Evolutionary conservation across 2,888 invertebrate genomes (phyloP), one percentile per base, ranked within the genome.

Genomic region (Pollenia griseotomentosa): DNA sequence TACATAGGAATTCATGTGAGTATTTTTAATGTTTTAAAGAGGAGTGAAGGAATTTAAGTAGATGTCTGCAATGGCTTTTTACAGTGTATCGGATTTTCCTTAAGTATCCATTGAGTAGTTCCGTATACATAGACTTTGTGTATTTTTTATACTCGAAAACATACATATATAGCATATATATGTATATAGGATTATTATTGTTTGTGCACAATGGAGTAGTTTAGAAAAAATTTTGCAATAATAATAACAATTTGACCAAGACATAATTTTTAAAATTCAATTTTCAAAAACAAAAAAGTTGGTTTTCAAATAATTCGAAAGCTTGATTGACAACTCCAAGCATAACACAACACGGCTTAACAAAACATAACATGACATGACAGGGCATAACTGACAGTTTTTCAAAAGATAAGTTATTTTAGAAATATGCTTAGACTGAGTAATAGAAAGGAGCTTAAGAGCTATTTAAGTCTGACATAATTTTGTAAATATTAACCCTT

Each of bases 21-120:
- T 1, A 33, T 33, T 65, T 40, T n/a, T 40, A 40, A 65, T 42
- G 10, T 19, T 53, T 51, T 11, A 44, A 46, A 57, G 19, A 40
- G 12, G 44, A 77, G 12, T 33, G 16, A 55, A 63, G 46, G 44
- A 23, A 65, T 48, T 44, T 42, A 65, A 73, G 40, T 57, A 40
- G 5, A 57, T 75, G 82, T 59, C 82, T 82, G 68, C 42, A 51
- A 42, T 79, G 57, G 74, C 42, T 14, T 66, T 59, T 74, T 68
- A 51, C 42, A 53, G 48, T 42, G 48, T 61, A 59, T 65, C 63
- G 73, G 44, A 82, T 75, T 75, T 82, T 46, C 33, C 12, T 57
- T 48, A 82, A 75, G 82, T 75, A 75, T 68, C 44, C 19, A 66
- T 59, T 68, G n/a, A 81, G n/a, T 66, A 66, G 73, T 63, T 66